Evolutionary conservation across 2,113 vertebrate species (phyloP).

Genomic region (Martes martes): DNA sequence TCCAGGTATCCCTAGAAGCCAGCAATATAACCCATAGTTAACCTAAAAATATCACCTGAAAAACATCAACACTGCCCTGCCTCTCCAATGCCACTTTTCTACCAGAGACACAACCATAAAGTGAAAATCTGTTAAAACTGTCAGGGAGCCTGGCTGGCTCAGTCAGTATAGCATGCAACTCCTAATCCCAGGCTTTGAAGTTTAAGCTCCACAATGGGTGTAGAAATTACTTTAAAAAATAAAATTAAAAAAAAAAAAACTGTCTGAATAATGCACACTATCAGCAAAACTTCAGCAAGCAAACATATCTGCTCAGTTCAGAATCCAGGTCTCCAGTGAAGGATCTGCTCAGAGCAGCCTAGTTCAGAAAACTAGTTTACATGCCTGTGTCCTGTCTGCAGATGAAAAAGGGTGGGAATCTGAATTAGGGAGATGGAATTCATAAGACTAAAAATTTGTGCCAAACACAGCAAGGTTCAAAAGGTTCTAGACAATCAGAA

Average conservation of each 20-base stretch:
- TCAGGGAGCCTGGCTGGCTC: not conserved
- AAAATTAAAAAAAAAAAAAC: not conserved
- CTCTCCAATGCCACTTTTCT: not conserved
- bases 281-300: not conserved
- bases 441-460: not conserved
- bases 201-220: not conserved
- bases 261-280: not conserved
- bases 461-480: not conserved
- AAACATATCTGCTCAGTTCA: not conserved
- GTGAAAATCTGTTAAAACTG: not conserved
- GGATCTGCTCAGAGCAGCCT: not conserved
- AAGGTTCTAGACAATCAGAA: not conserved
- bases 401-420: not conserved
- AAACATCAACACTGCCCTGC: not conserved
- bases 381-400: not conserved
- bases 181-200: not conserved
- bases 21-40: not conserved
- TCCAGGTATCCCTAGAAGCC: not conserved
- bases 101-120: slow-evolving; percentile 15
- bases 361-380: not conserved
- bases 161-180: not conserved
- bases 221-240: not conserved
- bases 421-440: not conserved
- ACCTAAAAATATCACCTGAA: not conserved
- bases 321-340: not conserved